Percentiles rank a stretch among this genome's conserved stretches.
These are phyloP conservation scores for human (Homo sapiens) DNA, from an alignment of 2,113 vertebrate genomes.

Conservation along the genomic window DNA sequence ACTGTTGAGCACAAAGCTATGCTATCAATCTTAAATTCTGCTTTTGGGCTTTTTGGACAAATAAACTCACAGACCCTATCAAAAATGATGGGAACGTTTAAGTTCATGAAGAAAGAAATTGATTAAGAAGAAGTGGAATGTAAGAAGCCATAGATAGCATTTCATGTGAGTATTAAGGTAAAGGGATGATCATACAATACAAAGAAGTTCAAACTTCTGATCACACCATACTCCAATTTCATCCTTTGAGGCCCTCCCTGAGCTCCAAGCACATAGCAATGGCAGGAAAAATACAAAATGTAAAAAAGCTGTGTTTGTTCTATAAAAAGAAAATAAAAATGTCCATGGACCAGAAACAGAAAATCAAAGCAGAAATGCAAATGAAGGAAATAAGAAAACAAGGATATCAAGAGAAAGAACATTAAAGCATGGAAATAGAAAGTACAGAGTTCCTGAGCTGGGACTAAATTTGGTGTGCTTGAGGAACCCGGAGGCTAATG, in stretches of 20 bases:
- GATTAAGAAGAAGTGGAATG: background rate
- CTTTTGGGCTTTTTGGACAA: background rate
- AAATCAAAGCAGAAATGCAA: background rate
- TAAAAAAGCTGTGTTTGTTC: background rate
- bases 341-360: background rate
- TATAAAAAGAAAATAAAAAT: background rate
- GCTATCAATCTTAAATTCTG: background rate
- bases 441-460: background rate
- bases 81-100: background rate
- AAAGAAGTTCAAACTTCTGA: background rate
- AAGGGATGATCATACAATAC: background rate
- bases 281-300: background rate
- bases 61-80: background rate
- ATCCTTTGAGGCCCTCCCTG: background rate
- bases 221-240: background rate
- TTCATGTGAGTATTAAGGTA: background rate
- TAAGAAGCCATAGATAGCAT: background rate
- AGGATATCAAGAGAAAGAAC: background rate
- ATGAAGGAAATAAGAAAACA: background rate
- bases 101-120: background rate
- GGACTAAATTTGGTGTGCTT: fast-evolving
- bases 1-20: background rate
- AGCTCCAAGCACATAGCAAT: background rate
- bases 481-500: background rate
- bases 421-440: background rate